These are phyloP conservation scores for Drosophila willistoni DNA, from an alignment of 1,140 invertebrate species.

Conservation along the genomic window DNA sequence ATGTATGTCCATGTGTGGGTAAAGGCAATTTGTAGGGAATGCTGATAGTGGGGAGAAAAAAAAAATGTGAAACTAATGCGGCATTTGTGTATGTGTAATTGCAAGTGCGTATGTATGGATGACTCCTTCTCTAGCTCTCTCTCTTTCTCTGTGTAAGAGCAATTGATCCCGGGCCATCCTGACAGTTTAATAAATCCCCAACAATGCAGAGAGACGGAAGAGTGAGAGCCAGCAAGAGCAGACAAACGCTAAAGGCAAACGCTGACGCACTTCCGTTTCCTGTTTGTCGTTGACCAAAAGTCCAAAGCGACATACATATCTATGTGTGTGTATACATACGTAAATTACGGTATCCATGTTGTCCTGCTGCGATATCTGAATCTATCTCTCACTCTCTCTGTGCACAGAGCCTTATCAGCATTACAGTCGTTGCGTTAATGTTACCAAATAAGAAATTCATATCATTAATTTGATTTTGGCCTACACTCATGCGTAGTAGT, in stretches of 20 bases:
- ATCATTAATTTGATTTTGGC: slow-evolving; percentile 74
- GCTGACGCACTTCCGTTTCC: slow-evolving; percentile 71
- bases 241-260: slow-evolving; percentile 31
- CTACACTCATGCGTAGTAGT: not conserved
- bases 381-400: slow-evolving; percentile 11
- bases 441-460: slow-evolving; percentile 69
- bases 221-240: slow-evolving; percentile 13
- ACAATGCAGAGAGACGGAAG: slow-evolving; percentile 16
- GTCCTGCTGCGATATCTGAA: not conserved
- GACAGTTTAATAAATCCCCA: slow-evolving; percentile 74
- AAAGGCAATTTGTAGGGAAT: slow-evolving; percentile 34
- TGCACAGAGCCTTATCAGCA: slow-evolving; percentile 7
- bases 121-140: not conserved
- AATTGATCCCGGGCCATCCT: slow-evolving; percentile 56
- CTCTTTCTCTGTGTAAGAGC: slow-evolving; percentile 16
- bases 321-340: slow-evolving; percentile 18
- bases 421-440: slow-evolving; percentile 55
- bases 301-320: slow-evolving; percentile 14
- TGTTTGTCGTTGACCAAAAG: slow-evolving; percentile 45
- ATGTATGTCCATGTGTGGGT: not conserved
- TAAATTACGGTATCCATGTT: slow-evolving; percentile 31
- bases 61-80: slow-evolving; percentile 74
- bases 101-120: slow-evolving; percentile 30
- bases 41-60: slow-evolving; percentile 47
- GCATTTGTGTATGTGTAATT: slow-evolving; percentile 65